These are phyloP conservation scores for Takifugu flavidus DNA, from an alignment of 2,113 vertebrate genomes.

Conservation along the genomic window DNA sequence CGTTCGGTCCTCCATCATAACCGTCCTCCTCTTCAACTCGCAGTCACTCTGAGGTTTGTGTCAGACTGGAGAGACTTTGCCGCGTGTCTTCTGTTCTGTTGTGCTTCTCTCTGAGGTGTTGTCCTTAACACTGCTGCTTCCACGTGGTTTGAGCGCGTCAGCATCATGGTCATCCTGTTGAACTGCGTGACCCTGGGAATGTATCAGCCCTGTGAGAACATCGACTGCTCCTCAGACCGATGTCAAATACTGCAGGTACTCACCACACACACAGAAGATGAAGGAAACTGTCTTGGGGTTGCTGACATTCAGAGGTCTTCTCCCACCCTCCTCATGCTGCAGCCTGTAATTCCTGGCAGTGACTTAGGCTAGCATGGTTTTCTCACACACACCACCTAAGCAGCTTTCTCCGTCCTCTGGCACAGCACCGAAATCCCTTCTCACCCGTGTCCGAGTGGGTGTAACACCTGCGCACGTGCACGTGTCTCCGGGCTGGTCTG, in stretches of 20 bases:
- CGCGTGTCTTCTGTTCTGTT: not conserved
- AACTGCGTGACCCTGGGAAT: constrained; percentile 97
- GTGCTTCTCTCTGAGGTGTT: not conserved
- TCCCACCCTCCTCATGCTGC: not conserved
- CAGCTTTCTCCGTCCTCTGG: constrained; percentile 23
- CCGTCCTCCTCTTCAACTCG: no score
- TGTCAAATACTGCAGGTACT: constrained; percentile 95
- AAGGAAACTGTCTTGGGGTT: not conserved
- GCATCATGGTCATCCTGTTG: constrained; percentile 95
- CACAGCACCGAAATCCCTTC: constrained; percentile 5
- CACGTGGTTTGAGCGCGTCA: constrained; percentile 95
- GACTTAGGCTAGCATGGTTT: constrained; percentile 38
- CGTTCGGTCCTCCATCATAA: not conserved
- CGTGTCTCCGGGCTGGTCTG: constrained; percentile 10
- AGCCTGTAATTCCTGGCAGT: constrained; percentile 3
- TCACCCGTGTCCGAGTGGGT: constrained; percentile 45
- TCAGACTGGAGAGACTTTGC: no score
- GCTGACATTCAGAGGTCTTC: constrained; percentile 6
- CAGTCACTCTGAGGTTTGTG: no score
- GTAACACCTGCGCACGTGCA: constrained; percentile 20
- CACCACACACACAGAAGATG: constrained; percentile 4
- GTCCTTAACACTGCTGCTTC: constrained; percentile 77
- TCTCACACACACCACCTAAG: constrained; percentile 15
- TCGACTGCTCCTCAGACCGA: constrained; percentile 92
- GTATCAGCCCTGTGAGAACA: constrained; percentile 97